Evolutionary conservation across 2,113 vertebrate genomes (phyloP), one percentile per base, ranked within the genome.

Genomic region (Trichechus manatus): DNA sequence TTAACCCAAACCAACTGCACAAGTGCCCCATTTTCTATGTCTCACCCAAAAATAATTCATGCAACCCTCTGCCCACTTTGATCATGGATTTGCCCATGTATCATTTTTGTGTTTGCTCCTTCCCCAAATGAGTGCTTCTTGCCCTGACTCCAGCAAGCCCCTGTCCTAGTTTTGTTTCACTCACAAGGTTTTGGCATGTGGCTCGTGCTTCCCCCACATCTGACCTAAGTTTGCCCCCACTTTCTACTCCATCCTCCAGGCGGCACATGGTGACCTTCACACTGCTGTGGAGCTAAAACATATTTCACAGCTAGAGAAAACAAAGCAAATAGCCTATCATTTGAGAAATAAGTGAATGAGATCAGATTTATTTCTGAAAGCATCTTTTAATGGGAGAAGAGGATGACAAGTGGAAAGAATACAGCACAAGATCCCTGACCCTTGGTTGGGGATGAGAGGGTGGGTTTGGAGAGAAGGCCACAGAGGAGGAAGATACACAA

Each of bases 301-400:
- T n/a, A 59, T 63, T 92, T 79, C 47, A 84, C 53, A 80, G 79
- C 27, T 78, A 92, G 29, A 91, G 23, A 27, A 94, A 90, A 85
- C 25, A 74, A 78, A 89, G 29, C 9, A 50, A 92, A n/a, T 36
- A 84, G 22, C 10, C 56, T 91, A n/a, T 36, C 31, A 59, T 66
- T 44, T 80, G 25, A 94, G 14, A 19, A 63, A 44, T 79, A 85
- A 77, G 19, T 81, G 17, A 50, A 5, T 84, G 25, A 31, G 25
- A 83, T 10, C 39, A 83, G 56, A 87, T 47, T 83, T 13, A 19
- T 87, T 72, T 85, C 70, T 81, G 6, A 61, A 22, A 95, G 59
- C 10, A 90, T 14, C 9, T 77, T 84, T 87, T 80, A 72, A n/a
- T 64, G 39, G 31, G 1, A 29, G 17, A 39, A 78, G 42, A 36